These are phyloP conservation scores for Clamator glandarius DNA, from an alignment of 2,797 vertebrate genomes.

Conservation along the genomic window DNA sequence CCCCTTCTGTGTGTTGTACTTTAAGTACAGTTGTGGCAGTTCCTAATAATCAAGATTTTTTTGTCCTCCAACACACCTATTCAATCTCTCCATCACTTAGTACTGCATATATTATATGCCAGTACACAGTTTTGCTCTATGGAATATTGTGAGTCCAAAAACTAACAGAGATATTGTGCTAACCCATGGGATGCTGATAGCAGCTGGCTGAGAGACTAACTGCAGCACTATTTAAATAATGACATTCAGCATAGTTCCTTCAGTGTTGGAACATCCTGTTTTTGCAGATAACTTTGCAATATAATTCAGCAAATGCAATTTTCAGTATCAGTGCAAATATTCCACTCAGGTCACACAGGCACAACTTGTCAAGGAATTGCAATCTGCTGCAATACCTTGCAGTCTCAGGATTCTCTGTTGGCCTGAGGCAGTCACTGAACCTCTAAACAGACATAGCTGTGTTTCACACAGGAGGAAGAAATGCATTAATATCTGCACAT, in stretches of 20 bases:
- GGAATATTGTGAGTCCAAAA: constrained; percentile 1
- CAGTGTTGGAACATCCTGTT: constrained; percentile 38
- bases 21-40: not conserved
- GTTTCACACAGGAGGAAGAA: not conserved
- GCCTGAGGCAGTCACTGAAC: not conserved
- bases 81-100: not conserved
- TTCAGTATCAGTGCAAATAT: constrained; percentile 36
- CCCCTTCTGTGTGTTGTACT: not conserved
- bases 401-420: not conserved
- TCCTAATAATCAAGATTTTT: not conserved
- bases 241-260: constrained; percentile 10
- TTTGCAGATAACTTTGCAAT: constrained; percentile 70
- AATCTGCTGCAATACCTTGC: not conserved
- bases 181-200: not conserved
- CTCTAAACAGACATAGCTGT: not conserved
- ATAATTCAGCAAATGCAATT: constrained; percentile 44
- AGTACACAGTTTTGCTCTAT: not conserved
- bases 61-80: not conserved
- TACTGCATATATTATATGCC: not conserved
- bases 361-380: not conserved
- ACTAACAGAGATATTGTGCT: not conserved
- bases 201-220: not conserved
- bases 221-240: constrained; percentile 16
- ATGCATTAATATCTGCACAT: not conserved
- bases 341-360: not conserved